Evolutionary conservation across 1,140 invertebrate species (phyloP).

Genomic region (Drosophila nigrodunni): DNA sequence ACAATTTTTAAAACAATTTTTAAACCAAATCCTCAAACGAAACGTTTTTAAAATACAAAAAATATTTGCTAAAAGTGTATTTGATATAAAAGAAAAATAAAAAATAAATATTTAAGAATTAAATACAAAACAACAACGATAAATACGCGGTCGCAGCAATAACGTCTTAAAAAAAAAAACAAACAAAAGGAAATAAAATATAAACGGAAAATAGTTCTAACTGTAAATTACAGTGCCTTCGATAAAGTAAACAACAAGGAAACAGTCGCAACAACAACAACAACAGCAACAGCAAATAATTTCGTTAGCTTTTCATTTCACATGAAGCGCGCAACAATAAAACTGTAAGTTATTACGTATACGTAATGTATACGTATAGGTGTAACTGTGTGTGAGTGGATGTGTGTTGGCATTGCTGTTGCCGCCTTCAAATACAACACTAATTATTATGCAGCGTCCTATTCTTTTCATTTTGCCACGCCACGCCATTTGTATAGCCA

Average conservation of each 20-base stretch:
- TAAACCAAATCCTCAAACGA: constrained; percentile 30
- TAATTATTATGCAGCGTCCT: constrained; percentile 68
- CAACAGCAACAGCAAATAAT: constrained; percentile 36
- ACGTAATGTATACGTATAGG: constrained; percentile 11
- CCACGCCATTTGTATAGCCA: constrained; percentile 50
- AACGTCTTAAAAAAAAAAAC: constrained; percentile 20
- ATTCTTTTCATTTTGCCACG: constrained; percentile 41
- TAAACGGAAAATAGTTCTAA: constrained; percentile 62
- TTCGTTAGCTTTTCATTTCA: constrained; percentile 40
- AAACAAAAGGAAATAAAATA: constrained; percentile 18
- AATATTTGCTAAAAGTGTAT: constrained; percentile 75
- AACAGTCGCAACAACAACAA: constrained; percentile 34
- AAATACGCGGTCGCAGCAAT: constrained; percentile 38
- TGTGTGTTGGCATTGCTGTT: constrained; percentile 22
- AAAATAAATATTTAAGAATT: not conserved
- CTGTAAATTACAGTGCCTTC: constrained; percentile 77
- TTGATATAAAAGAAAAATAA: constrained; percentile 54
- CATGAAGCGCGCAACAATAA: constrained; percentile 44
- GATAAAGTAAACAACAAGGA: constrained; percentile 58
- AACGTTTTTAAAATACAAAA: constrained; percentile 33
- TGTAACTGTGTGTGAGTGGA: not conserved
- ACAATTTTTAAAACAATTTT: constrained; percentile 62
- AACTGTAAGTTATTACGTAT: constrained; percentile 76
- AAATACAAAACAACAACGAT: constrained; percentile 15
- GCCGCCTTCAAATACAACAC: constrained; percentile 54